Evolutionary conservation across 1,140 invertebrate species (phyloP).

Genomic region (Centruroides vittatus): DNA sequence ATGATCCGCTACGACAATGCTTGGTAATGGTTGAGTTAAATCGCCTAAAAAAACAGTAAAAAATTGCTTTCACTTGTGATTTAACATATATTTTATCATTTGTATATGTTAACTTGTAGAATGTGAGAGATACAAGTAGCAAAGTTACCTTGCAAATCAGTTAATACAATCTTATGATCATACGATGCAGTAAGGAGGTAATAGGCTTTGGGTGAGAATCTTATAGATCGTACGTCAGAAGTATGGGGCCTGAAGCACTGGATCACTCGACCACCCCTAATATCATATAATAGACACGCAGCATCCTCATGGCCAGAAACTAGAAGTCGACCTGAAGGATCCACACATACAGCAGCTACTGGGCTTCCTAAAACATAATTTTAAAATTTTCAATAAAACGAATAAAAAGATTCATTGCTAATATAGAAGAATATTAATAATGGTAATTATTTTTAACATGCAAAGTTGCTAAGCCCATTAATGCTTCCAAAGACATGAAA

Average conservation of each 20-base stretch:
- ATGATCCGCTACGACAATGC: constrained; percentile 90
- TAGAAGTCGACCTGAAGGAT: constrained; percentile 86
- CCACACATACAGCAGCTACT: constrained; percentile 86
- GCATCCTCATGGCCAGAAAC: constrained; percentile 87
- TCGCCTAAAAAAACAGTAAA: constrained; percentile 32
- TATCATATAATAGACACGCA: constrained; percentile 85
- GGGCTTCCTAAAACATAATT: constrained; percentile 50
- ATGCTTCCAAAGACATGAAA: too few relatives aligned
- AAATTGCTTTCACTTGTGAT: neutral
- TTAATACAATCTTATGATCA: constrained; percentile 87
- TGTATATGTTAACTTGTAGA: too few relatives aligned
- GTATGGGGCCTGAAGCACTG: constrained; percentile 91
- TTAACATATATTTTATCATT: too few relatives aligned
- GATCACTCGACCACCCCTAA: constrained; percentile 75
- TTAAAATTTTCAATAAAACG: too few relatives aligned
- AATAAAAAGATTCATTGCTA: too few relatives aligned
- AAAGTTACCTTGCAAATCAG: constrained; percentile 75
- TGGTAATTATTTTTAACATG: too few relatives aligned
- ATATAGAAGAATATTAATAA: too few relatives aligned
- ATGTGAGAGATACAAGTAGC: too few relatives aligned
- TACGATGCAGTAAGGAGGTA: constrained; percentile 93
- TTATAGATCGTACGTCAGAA: constrained; percentile 80
- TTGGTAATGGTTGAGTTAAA: constrained; percentile 78
- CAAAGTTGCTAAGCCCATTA: too few relatives aligned
- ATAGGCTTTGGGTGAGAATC: constrained; percentile 94